phyloP scores from a whole-genome alignment of 1,140 invertebrate genomes.

The Drosophila azteca region DNA sequence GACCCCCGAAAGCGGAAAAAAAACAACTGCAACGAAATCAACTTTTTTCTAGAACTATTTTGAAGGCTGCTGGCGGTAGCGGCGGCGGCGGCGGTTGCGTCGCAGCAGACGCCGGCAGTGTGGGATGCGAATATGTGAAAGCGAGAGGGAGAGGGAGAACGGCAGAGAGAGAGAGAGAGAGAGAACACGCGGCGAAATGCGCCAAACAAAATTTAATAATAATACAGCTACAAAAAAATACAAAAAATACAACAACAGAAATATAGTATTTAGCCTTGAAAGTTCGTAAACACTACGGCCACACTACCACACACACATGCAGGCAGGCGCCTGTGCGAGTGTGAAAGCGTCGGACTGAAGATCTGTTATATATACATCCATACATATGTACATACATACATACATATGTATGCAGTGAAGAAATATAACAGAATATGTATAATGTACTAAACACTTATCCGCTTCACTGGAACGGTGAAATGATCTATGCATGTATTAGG shows the following conservation, averaged over 20 bases:
- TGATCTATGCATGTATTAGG: constrained; percentile 13
- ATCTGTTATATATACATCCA: constrained; percentile 52
- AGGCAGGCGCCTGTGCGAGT: not conserved
- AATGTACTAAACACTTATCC: constrained; percentile 19
- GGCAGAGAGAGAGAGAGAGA: constrained; percentile 24
- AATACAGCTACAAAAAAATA: constrained; percentile 51
- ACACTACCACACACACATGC: constrained; percentile 11
- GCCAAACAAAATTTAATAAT: constrained; percentile 80
- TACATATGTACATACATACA: too few species aligned
- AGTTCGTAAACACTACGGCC: constrained; percentile 76
- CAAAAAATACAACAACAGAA: constrained; percentile 54
- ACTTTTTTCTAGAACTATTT: constrained; percentile 75
- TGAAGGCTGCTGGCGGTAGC: constrained; percentile 44
- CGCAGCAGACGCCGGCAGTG: not conserved
- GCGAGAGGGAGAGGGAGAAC: constrained; percentile 4
- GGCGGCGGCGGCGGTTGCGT: not conserved
- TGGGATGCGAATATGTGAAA: not conserved
- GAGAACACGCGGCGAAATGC: constrained; percentile 48
- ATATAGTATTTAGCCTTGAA: constrained; percentile 81
- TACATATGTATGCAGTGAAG: constrained; percentile 27
- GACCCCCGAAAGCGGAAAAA: constrained; percentile 26
- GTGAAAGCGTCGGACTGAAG: constrained; percentile 20
- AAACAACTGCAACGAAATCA: constrained; percentile 48
- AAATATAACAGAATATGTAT: constrained; percentile 25
- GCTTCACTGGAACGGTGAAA: constrained; percentile 11